Evolutionary conservation across 2,888 invertebrate species (phyloP).

Genomic region (Apotomis betuletana): DNA sequence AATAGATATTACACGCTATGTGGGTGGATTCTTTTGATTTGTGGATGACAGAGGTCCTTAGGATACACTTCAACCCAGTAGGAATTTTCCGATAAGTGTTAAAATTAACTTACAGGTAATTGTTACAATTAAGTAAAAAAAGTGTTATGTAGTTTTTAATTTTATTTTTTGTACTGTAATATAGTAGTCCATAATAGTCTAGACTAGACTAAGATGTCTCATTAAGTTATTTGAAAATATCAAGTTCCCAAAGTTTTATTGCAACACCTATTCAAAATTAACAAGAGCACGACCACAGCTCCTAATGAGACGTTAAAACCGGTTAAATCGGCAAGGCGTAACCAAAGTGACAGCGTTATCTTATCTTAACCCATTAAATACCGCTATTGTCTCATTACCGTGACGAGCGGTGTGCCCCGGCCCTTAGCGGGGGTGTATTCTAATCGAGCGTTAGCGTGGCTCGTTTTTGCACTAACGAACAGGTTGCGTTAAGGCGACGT

Average conservation of each 20-base stretch:
- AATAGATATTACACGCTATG: too few species aligned
- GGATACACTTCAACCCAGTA: too few species aligned
- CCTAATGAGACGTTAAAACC: conserved; percentile 21
- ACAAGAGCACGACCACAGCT: not conserved
- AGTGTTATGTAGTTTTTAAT: too few species aligned
- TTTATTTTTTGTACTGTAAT: too few species aligned
- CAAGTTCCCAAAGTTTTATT: not conserved
- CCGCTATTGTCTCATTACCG: conserved; percentile 28
- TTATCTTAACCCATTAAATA: conserved; percentile 27
- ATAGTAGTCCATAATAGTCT: too few species aligned
- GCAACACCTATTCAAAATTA: not conserved
- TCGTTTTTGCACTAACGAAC: conserved; percentile 83
- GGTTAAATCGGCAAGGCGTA: conserved; percentile 24
- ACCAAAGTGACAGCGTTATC: conserved; percentile 28
- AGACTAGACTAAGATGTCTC: too few species aligned
- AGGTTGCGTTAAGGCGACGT: conserved; percentile 81
- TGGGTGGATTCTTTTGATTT: too few species aligned
- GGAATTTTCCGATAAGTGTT: too few species aligned
- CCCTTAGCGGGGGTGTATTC: conserved; percentile 72
- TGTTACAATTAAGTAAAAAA: too few species aligned
- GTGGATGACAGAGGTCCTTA: too few species aligned
- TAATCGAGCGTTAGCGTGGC: conserved; percentile 82
- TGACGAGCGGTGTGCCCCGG: conserved; percentile 58
- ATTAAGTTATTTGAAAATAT: not conserved
- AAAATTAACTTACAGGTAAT: too few species aligned